Percentiles rank a stretch among this genome's conserved stretches.
Conservation (phyloP, 2,113 vertebrate species). For the Paratilapia polleni region DNA sequence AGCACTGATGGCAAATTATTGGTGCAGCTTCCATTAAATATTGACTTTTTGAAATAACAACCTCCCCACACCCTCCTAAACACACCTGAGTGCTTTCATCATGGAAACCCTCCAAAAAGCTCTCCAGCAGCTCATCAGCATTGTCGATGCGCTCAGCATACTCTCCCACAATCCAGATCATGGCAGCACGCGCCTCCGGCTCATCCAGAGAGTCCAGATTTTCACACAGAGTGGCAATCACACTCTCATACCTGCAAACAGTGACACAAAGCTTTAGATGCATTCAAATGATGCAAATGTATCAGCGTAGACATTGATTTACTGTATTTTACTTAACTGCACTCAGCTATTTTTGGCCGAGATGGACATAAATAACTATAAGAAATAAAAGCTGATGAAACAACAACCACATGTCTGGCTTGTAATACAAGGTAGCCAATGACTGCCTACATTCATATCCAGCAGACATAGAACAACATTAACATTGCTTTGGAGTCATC, state of each 20-base stretch:
- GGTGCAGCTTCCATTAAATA: constrained; percentile 3
- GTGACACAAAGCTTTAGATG: neutral
- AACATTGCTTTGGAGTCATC: neutral
- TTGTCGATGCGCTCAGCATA: constrained; percentile 96
- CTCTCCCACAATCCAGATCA: constrained; percentile 99
- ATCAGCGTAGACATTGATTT: neutral
- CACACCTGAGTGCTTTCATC: constrained; percentile 97
- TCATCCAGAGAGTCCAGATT: constrained; percentile 97
- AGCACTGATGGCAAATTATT: neutral
- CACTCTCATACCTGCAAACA: constrained; percentile 89
- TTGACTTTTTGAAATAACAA: neutral
- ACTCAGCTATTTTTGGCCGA: neutral
- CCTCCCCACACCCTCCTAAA: neutral
- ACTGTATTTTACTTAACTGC: neutral
- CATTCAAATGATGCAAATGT: neutral
- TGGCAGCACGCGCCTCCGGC: constrained; percentile 93
- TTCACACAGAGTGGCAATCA: constrained; percentile 96
- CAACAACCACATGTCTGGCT: neutral
- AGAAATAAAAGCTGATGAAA: neutral
- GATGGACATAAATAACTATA: neutral
- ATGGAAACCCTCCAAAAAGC: constrained; percentile 96
- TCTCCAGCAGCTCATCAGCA: constrained; percentile 93
- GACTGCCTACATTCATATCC: neutral
- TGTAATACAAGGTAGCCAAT: neutral
- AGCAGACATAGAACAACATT: neutral